These are phyloP conservation scores for Pseudonaja textilis DNA, from an alignment of 2,113 vertebrate genomes.

Conservation along the genomic window DNA sequence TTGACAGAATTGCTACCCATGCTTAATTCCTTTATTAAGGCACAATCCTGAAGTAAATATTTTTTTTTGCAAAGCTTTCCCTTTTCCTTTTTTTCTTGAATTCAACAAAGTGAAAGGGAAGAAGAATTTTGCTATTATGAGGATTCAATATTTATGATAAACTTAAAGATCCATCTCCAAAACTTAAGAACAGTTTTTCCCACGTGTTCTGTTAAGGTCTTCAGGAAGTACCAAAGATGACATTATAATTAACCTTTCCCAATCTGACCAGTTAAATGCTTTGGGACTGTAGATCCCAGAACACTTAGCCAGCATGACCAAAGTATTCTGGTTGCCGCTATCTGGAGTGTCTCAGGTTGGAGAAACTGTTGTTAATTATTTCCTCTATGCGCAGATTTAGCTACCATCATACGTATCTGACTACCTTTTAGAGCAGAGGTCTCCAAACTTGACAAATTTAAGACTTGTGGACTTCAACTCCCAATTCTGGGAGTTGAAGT, in stretches of 20 bases:
- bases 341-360: neutral
- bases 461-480: too few species aligned
- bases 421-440: too few species aligned
- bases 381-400: neutral
- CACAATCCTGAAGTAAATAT: neutral
- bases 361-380: neutral
- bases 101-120: slow-evolving; percentile 1
- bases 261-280: neutral
- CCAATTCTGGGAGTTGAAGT: too few species aligned
- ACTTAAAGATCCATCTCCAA: neutral
- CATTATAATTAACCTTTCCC: neutral
- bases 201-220: neutral
- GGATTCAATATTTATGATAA: neutral
- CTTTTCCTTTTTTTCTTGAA: neutral
- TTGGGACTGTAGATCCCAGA: neutral
- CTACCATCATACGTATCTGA: neutral
- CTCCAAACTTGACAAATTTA: too few species aligned
- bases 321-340: neutral
- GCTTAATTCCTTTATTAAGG: slow-evolving; percentile 19
- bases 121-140: neutral
- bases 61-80: neutral
- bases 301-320: neutral
- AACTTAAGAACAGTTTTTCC: neutral
- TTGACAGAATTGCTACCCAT: neutral
- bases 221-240: neutral